These are phyloP conservation scores for Puma concolor DNA, from an alignment of 2,113 vertebrate genomes.

Conservation along the genomic window DNA sequence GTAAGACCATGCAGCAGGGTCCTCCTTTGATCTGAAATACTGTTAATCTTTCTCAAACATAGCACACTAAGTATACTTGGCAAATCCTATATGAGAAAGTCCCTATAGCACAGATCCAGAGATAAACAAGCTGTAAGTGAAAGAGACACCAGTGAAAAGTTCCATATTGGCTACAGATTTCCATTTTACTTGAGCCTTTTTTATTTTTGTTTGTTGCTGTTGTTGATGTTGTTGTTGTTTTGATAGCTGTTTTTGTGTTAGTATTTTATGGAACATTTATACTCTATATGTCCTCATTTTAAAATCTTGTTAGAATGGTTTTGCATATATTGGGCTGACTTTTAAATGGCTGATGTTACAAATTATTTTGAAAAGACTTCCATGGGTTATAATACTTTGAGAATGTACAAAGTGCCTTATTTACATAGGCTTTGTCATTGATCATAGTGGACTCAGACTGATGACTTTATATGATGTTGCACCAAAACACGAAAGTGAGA, in stretches of 20 bases:
- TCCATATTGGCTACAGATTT: constrained; percentile 64
- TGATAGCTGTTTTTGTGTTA: neutral
- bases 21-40: constrained; percentile 93
- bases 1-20: constrained; percentile 90
- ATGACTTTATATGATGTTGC: constrained; percentile 81
- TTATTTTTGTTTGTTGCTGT: neutral
- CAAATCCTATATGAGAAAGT: constrained; percentile 85
- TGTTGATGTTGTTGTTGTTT: neutral
- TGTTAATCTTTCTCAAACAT: constrained; percentile 90
- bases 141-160: constrained; percentile 69
- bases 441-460: constrained; percentile 71
- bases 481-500: neutral
- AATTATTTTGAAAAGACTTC: constrained; percentile 33
- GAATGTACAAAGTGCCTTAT: constrained; percentile 68
- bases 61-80: constrained; percentile 83
- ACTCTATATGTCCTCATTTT: neutral
- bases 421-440: constrained; percentile 74
- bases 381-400: constrained; percentile 13
- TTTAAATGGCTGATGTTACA: constrained; percentile 9
- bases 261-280: neutral
- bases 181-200: constrained; percentile 20
- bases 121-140: constrained; percentile 74
- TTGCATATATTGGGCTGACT: neutral
- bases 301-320: neutral
- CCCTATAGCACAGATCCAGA: constrained; percentile 64